phyloP scores from a whole-genome alignment of 2,797 vertebrate species.

The Stomatorhinus walkeri region DNA sequence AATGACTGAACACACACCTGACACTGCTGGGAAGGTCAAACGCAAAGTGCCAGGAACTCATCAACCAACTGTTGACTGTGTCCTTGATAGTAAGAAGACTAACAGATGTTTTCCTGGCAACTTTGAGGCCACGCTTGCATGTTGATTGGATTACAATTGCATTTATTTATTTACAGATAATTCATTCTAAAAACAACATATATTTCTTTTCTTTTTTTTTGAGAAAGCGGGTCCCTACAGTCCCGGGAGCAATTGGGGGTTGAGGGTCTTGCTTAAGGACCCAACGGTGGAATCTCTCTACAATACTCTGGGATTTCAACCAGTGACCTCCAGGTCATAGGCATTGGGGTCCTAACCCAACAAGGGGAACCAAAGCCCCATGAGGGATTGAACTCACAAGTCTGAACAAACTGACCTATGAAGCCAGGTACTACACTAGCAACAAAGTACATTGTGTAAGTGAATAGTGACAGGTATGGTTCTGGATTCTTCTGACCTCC shows the following conservation, averaged over 20 bases:
- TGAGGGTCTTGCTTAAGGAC: neutral
- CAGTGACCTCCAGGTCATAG: neutral
- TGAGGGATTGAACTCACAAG: neutral
- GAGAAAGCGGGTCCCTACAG: neutral
- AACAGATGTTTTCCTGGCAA: neutral
- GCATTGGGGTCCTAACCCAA: neutral
- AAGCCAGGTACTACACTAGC: neutral
- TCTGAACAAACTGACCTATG: neutral
- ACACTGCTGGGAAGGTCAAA: neutral
- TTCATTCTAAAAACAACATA: neutral
- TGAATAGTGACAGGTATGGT: neutral
- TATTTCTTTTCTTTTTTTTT: neutral
- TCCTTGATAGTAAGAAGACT: neutral
- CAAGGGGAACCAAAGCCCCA: neutral
- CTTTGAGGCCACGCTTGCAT: neutral
- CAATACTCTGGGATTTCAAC: neutral
- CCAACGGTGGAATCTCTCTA: neutral
- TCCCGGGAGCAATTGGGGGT: neutral
- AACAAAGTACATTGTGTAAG: neutral
- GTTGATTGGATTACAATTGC: neutral
- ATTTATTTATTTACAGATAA: neutral
- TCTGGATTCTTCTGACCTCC: neutral
- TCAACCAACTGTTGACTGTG: neutral
- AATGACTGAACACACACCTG: neutral
- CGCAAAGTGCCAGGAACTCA: neutral